phyloP scores from a whole-genome alignment of 92 coral and sea anemone genomes.

The Metridium senile region DNA sequence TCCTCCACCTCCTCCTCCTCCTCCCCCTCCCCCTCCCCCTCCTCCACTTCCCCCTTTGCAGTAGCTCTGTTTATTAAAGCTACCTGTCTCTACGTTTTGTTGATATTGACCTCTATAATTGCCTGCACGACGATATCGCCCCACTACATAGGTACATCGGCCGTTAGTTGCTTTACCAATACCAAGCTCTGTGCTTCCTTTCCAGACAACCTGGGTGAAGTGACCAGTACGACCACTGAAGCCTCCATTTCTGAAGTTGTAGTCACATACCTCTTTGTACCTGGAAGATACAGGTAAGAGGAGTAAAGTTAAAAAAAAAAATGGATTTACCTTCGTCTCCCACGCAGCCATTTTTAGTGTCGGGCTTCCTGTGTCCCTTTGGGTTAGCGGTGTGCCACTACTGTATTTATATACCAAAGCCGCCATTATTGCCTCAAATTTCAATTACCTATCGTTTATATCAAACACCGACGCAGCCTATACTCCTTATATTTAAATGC shows the following conservation, averaged over 20 bases:
- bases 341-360: too few relatives aligned
- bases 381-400: too few relatives aligned
- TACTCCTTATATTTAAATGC: too few relatives aligned
- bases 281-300: slow-evolving; percentile 7
- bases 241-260: slow-evolving; percentile 46
- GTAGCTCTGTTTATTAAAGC: slow-evolving; percentile 49
- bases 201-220: slow-evolving; percentile 83
- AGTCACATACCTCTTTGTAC: slow-evolving; percentile 71
- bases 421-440: too few relatives aligned
- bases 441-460: too few relatives aligned
- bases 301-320: not conserved
- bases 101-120: slow-evolving; percentile 56
- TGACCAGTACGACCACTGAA: slow-evolving; percentile 57
- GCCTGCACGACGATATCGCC: slow-evolving; percentile 81
- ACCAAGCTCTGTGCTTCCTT: slow-evolving; percentile 74
- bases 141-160: slow-evolving; percentile 84
- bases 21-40: slow-evolving; percentile 21
- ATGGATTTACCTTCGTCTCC: not conserved
- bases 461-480: too few relatives aligned
- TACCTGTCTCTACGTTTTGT: slow-evolving; percentile 71
- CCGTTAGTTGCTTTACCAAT: slow-evolving; percentile 78
- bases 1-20: too few relatives aligned
- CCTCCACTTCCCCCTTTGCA: slow-evolving; percentile 47
- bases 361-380: too few relatives aligned
- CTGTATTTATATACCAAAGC: too few relatives aligned